Base-by-base conservation (phyloP, 2,888 invertebrate genomes). In the Lathronympha strigana region DNA sequence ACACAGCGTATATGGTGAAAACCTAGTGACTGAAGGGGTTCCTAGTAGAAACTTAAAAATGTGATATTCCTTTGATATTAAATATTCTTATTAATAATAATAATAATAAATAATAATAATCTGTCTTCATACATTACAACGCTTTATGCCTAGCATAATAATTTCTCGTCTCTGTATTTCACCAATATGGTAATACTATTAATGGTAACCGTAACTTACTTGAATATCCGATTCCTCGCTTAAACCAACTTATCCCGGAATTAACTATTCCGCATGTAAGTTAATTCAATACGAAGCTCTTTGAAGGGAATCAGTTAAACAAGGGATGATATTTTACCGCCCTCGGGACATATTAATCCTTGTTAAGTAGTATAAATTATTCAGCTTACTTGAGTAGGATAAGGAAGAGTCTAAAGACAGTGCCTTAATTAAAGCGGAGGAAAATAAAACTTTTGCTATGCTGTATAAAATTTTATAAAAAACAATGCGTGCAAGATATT, bases 291-390 rank as follows among this genome's bases (percentile, higher is more conserved):
- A 45, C 51, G 54, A 33, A 57, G 61, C 61, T 61, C 50, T 63
- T 57, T 57, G 57, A 33, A 57, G 45, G 58, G 58, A 63, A 64
- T 64, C 64, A 60, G 64, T 64, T 64, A 25, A 63, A 67, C 73
- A 72, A 66, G 66, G 72, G 78, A 81, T 81, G 80, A 80, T 83
- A 78, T 82, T 84, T 78, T 78, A 84, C 78, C 77, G 75, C 78
- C 80, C 77, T 75, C 78, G 73, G 72, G 79, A 80, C 78, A 76
- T 82, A 84, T 86, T 87, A 88, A 87, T 85, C 83, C 84, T 81
- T 78, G 83, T 86, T 85, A 86, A 84, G 82, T 77, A 80, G 77
- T 74, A 84, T 88, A 80, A 86, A 87, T 88, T 83, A 88, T 89
- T 87, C 84, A 87, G 79, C 74, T 77, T 73, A 75, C 75, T 72